phyloP scores from a whole-genome alignment of 1,140 invertebrate species.

The Drosophila asahinai region DNA sequence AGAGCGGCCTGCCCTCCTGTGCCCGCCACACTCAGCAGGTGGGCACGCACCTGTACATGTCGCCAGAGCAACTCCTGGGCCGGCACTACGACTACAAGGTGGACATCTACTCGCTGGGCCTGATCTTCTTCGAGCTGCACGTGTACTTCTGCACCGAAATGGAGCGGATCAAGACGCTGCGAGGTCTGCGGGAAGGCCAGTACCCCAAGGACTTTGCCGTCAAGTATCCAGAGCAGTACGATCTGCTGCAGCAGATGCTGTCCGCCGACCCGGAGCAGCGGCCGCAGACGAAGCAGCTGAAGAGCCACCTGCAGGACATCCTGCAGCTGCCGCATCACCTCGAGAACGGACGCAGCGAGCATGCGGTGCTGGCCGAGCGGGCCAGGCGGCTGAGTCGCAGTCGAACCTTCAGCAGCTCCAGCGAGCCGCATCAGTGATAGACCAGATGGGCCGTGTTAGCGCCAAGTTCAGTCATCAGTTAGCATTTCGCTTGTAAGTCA shows the following conservation, averaged over 20 bases:
- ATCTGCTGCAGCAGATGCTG: constrained; percentile 91
- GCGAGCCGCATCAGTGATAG: constrained; percentile 65
- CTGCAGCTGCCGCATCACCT: constrained; percentile 63
- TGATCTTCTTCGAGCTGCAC: constrained; percentile 97
- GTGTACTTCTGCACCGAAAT: constrained; percentile 95
- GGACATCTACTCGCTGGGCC: constrained; percentile 97
- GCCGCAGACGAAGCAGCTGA: constrained; percentile 91
- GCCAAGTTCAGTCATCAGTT: constrained; percentile 40
- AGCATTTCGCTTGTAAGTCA: constrained; percentile 42
- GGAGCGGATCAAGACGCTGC: constrained; percentile 91
- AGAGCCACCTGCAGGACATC: constrained; percentile 68
- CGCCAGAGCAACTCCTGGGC: constrained; percentile 95
- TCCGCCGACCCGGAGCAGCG: constrained; percentile 89
- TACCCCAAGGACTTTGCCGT: constrained; percentile 90
- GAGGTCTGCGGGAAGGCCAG: constrained; percentile 88
- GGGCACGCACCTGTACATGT: constrained; percentile 98
- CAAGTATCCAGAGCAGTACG: constrained; percentile 88
- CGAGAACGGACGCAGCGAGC: constrained; percentile 64
- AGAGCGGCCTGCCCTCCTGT: constrained; percentile 61
- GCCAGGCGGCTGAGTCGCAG: constrained; percentile 72
- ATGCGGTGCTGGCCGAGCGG: constrained; percentile 61
- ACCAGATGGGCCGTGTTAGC: constrained; percentile 9
- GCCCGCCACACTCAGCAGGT: constrained; percentile 87
- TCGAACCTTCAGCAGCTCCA: constrained; percentile 76
- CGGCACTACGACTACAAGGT: constrained; percentile 96